A percentile compares a stretch with the other conserved stretches of the same genome.
Evolutionary conservation across 2,797 vertebrate species (phyloP).

Genomic region (Pygocentrus nattereri): DNA sequence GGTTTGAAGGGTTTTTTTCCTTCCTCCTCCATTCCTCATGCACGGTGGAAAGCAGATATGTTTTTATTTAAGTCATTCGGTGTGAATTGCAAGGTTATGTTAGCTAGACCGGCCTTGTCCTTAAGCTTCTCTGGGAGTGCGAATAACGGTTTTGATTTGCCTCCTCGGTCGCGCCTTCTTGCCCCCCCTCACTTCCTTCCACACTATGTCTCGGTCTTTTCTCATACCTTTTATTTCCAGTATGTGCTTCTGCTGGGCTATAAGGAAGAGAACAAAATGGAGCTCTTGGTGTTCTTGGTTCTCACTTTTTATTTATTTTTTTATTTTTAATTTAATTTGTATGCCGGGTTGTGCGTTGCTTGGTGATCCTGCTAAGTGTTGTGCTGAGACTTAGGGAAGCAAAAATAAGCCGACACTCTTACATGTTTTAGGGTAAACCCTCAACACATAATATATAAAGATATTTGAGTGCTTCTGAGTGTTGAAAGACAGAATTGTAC

Average conservation of each 20-base stretch:
- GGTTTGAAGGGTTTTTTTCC: constrained; percentile 1
- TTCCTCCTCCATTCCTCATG: background rate
- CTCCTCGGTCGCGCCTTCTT: constrained; percentile 59
- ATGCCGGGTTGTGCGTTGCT: background rate
- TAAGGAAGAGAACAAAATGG: constrained; percentile 20
- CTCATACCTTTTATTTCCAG: constrained; percentile 24
- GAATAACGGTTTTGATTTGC: constrained; percentile 50
- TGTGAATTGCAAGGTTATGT: constrained; percentile 37
- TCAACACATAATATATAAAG: background rate
- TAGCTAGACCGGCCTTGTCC: constrained; percentile 47
- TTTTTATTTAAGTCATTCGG: constrained; percentile 68
- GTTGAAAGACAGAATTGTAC: background rate
- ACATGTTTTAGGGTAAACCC: background rate
- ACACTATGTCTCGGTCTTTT: background rate
- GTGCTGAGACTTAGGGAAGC: background rate
- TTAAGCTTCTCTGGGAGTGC: constrained; percentile 49
- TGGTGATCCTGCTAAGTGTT: background rate
- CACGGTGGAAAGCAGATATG: constrained; percentile 63
- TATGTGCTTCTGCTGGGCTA: constrained; percentile 11
- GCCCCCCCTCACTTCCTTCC: background rate
- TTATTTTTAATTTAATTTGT: background rate
- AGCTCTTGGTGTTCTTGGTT: background rate
- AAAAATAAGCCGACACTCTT: background rate
- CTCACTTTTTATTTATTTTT: background rate
- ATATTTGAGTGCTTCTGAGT: background rate